Percentiles rank a stretch among this genome's conserved stretches.
Evolutionary conservation across 2,888 invertebrate genomes (phyloP).

Genomic region (Drosophila kanekoi): DNA sequence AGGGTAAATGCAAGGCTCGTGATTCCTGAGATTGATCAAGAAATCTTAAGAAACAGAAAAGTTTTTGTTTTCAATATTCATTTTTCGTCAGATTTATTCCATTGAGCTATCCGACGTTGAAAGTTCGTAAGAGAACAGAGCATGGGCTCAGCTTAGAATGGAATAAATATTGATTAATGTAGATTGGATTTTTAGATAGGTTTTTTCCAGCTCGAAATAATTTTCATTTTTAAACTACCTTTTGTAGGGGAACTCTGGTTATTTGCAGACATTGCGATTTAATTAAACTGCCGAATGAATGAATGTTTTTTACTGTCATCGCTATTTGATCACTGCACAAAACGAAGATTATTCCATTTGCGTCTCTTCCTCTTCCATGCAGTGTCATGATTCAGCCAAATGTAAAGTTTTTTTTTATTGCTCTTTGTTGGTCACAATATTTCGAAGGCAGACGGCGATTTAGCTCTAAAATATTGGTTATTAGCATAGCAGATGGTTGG

Average conservation of each 20-base stretch:
- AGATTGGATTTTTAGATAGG: no score
- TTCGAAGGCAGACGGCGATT: constrained; percentile 51
- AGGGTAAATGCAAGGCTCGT: no score
- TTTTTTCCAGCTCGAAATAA: no score
- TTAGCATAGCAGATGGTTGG: constrained; percentile 57
- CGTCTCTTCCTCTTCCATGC: neutral
- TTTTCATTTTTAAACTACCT: no score
- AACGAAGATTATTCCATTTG: neutral
- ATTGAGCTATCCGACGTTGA: no score
- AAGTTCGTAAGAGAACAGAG: no score
- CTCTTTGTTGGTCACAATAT: constrained; percentile 56
- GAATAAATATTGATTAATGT: no score
- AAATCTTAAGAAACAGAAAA: no score
- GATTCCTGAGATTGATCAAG: no score
- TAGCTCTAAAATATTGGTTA: constrained; percentile 73
- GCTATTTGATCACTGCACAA: constrained; percentile 3
- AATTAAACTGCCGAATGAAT: constrained; percentile 49
- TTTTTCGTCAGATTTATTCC: no score
- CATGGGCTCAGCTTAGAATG: no score
- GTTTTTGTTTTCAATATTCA: no score
- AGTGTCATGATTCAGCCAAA: constrained; percentile 52
- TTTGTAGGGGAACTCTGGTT: neutral
- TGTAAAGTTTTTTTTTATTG: constrained; percentile 25
- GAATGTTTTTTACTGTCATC: constrained; percentile 9
- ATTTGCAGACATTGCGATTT: constrained; percentile 37